Percentiles rank a stretch among this genome's conserved stretches.
phyloP scores from a whole-genome alignment of 2,113 vertebrate species.

The Rhagologus leucostigma region DNA sequence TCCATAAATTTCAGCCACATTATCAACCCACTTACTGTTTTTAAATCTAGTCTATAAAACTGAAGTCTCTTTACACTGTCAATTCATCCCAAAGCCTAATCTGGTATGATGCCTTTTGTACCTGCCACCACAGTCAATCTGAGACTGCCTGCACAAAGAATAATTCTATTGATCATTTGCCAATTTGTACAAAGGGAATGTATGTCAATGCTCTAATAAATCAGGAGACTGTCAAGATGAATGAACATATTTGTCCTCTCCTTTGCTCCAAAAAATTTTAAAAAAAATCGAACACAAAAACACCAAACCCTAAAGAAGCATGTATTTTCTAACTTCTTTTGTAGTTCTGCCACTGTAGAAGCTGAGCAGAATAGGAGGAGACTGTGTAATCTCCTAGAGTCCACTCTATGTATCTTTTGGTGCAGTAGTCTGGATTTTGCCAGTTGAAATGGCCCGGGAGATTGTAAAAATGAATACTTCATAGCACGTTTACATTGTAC shows the following conservation, averaged over 20 bases:
- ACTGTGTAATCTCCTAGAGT: neutral
- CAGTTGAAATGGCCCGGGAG: neutral
- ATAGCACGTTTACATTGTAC: neutral
- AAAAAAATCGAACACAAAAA: fast-evolving
- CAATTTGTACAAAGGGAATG: constrained; percentile 68
- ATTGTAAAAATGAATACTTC: neutral
- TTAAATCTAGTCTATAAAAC: neutral
- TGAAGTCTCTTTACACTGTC: neutral
- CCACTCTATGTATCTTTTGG: neutral
- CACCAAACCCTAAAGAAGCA: neutral
- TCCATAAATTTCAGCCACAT: neutral
- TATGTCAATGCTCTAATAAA: constrained; percentile 69
- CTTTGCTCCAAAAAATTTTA: neutral
- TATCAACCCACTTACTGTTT: neutral
- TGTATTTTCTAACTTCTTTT: constrained; percentile 42
- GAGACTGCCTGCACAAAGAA: neutral
- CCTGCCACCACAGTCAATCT: constrained; percentile 15
- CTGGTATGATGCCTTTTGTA: constrained; percentile 24
- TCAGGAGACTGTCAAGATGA: constrained; percentile 72
- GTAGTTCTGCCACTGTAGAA: neutral
- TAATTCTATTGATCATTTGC: constrained; percentile 68
- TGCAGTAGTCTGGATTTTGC: neutral
- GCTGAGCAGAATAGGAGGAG: neutral
- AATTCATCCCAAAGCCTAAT: constrained; percentile 12
- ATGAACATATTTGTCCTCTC: constrained; percentile 53